Percentiles rank a stretch among this genome's conserved stretches.
phyloP scores from a whole-genome alignment of 1,140 invertebrate genomes.

The Battus philenor region DNA sequence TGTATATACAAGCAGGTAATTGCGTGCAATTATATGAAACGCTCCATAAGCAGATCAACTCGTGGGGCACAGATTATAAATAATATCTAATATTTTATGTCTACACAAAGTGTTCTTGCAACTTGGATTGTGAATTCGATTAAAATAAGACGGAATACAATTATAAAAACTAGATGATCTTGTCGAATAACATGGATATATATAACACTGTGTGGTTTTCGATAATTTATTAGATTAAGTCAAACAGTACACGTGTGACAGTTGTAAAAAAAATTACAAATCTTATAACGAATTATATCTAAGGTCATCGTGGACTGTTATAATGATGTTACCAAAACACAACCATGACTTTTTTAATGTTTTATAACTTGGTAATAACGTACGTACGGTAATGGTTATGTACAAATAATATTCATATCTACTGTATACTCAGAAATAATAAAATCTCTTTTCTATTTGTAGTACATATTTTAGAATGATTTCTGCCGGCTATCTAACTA shows the following conservation, averaged over 20 bases:
- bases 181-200: background rate
- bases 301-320: background rate
- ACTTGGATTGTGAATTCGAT: too few relatives aligned
- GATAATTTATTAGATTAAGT: background rate
- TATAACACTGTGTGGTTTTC: background rate
- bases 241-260: slow-evolving; percentile 1
- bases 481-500: too few relatives aligned
- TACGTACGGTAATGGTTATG: slow-evolving; percentile 5
- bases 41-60: too few relatives aligned
- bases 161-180: too few relatives aligned
- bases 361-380: slow-evolving; percentile 33
- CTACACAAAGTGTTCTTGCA: too few relatives aligned
- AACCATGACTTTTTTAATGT: slow-evolving; percentile 53
- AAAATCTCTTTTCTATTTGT: too few relatives aligned
- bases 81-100: too few relatives aligned
- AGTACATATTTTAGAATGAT: too few relatives aligned
- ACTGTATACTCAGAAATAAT: background rate
- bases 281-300: slow-evolving; percentile 12
- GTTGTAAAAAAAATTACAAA: background rate
- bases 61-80: too few relatives aligned
- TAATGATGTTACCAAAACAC: slow-evolving; percentile 40
- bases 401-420: slow-evolving; percentile 9
- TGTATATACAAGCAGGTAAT: too few relatives aligned
- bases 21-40: too few relatives aligned
- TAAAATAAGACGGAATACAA: too few relatives aligned